Evolutionary conservation across 2,888 invertebrate species (phyloP).

Genomic region (Petrolisthes cinctipes): DNA sequence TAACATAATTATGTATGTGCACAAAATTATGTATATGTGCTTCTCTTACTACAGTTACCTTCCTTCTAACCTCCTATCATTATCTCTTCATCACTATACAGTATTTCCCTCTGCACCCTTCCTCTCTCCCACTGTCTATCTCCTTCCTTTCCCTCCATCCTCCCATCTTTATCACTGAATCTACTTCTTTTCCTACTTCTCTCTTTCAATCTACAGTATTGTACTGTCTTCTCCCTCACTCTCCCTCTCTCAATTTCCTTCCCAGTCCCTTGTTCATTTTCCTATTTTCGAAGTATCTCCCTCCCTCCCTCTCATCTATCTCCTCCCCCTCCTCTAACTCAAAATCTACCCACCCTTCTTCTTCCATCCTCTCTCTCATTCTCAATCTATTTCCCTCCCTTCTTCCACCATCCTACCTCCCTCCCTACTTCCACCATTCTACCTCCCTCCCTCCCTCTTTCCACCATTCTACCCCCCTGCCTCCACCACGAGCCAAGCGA

Average conservation of each 20-base stretch:
- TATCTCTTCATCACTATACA: background rate
- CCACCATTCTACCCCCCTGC: background rate
- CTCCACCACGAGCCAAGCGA: background rate
- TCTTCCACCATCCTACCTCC: background rate
- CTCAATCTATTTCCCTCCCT: background rate
- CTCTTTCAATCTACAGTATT: background rate
- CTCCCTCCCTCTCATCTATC: background rate
- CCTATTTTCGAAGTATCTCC: background rate
- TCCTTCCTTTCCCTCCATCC: background rate
- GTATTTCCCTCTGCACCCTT: background rate
- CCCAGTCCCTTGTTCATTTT: background rate
- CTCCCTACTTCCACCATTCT: background rate
- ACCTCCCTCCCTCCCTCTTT: background rate
- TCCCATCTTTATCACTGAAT: background rate
- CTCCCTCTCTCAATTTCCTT: background rate
- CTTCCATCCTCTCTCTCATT: background rate
- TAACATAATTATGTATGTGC: background rate
- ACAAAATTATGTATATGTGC: background rate
- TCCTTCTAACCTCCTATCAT: too few relatives aligned
- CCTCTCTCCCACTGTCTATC: background rate
- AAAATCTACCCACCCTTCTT: background rate
- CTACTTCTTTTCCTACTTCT: too few relatives aligned
- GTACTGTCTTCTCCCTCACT: background rate
- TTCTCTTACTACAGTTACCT: too few relatives aligned
- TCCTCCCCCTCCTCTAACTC: background rate